Conservation (phyloP, 2,797 vertebrate species). For the Gymnothorax javanicus region DNA sequence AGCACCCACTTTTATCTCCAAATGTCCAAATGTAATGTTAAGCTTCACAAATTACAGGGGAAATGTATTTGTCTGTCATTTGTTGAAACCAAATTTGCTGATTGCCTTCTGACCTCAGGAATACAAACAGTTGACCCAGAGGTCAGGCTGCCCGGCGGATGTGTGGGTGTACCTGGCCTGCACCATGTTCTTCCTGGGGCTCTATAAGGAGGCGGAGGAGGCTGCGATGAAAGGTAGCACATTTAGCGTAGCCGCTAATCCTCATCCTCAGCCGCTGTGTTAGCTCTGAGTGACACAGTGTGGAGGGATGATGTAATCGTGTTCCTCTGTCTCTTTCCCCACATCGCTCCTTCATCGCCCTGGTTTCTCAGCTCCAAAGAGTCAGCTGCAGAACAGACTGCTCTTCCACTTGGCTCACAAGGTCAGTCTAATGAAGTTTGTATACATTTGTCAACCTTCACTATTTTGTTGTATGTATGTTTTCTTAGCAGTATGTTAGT, state of each 20-base stretch:
- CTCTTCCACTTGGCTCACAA: slow-evolving; percentile 97
- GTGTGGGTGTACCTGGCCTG: slow-evolving; percentile 95
- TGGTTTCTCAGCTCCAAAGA: slow-evolving; percentile 79
- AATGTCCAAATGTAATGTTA: not conserved
- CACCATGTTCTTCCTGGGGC: slow-evolving; percentile 89
- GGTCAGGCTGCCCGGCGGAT: slow-evolving; percentile 77
- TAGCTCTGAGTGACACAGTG: not conserved
- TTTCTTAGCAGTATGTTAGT: too few relatives aligned
- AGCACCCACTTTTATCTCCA: not conserved
- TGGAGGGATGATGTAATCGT: not conserved
- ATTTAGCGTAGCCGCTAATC: not conserved
- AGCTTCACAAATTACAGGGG: not conserved
- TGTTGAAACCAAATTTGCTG: not conserved
- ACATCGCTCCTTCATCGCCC: slow-evolving; percentile 32
- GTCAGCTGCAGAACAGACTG: slow-evolving; percentile 90
- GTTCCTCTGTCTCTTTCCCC: slow-evolving; percentile 29
- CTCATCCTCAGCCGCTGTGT: not conserved
- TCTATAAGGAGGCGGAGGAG: slow-evolving; percentile 91
- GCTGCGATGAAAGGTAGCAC: slow-evolving; percentile 87
- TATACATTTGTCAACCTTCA: not conserved
- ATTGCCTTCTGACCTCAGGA: slow-evolving; percentile 72
- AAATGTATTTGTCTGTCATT: not conserved
- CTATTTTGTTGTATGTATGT: not conserved
- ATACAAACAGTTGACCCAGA: slow-evolving; percentile 79
- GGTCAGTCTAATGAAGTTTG: slow-evolving; percentile 67